These are phyloP conservation scores for Agrypnia vestita DNA, from an alignment of 1,140 invertebrate species.

Conservation along the genomic window DNA sequence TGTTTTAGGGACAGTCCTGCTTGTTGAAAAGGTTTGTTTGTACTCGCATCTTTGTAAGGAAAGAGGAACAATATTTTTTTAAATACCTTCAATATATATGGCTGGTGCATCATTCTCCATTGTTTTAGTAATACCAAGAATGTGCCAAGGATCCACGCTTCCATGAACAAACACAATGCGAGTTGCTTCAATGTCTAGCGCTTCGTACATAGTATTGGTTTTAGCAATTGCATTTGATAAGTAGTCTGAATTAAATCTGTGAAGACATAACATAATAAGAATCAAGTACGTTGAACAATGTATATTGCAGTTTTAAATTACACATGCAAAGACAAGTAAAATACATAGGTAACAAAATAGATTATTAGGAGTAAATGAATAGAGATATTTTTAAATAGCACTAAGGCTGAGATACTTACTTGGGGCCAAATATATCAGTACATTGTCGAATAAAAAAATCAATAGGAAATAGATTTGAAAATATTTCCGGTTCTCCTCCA, in stretches of 20 bases:
- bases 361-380: no score
- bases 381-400: no score
- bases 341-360: no score
- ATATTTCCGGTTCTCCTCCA: constrained; percentile 80
- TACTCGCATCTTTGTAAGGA: no score
- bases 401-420: constrained; percentile 68
- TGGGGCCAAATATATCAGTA: constrained; percentile 80
- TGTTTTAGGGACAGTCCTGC: no score
- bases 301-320: background rate
- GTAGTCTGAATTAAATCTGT: constrained; percentile 75
- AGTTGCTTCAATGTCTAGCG: constrained; percentile 78
- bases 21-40: no score
- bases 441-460: constrained; percentile 90
- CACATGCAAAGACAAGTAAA: no score
- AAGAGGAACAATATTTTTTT: constrained; percentile 22
- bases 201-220: constrained; percentile 90
- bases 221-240: constrained; percentile 76
- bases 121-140: constrained; percentile 81
- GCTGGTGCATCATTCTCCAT: constrained; percentile 75
- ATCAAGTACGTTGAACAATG: no score
- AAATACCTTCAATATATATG: constrained; percentile 81
- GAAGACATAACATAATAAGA: constrained; percentile 2
- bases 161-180: constrained; percentile 93
- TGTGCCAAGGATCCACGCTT: constrained; percentile 95
- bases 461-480: constrained; percentile 84